Evolutionary conservation across 2,888 invertebrate species (phyloP).

Genomic region (Pristionchus maxplancki): DNA sequence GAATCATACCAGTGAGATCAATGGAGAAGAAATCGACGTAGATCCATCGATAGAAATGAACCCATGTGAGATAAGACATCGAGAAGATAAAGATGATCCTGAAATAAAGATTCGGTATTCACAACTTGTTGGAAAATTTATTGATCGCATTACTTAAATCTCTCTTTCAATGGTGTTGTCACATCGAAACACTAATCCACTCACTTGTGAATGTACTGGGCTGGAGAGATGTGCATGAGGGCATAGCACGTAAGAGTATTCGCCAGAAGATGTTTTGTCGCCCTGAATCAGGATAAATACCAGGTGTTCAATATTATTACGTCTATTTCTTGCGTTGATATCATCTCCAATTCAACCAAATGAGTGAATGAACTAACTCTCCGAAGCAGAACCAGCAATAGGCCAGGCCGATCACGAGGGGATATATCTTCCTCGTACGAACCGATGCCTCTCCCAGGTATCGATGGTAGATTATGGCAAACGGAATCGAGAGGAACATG

Average conservation of each 20-base stretch:
- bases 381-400: conserved; percentile 76
- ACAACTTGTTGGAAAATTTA: too few species aligned
- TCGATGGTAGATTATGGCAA: conserved; percentile 55
- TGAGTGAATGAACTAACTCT: conserved; percentile 56
- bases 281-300: conserved; percentile 57
- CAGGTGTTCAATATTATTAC: not conserved
- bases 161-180: too few species aligned
- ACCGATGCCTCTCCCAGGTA: not conserved
- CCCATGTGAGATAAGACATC: conserved; percentile 89
- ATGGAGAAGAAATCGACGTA: conserved; percentile 90
- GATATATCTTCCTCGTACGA: conserved; percentile 56
- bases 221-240: conserved; percentile 69
- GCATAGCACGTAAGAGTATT: conserved; percentile 69
- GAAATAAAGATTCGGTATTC: too few species aligned
- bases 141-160: too few species aligned
- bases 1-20: conserved; percentile 89
- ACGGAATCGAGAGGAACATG: conserved; percentile 66
- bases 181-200: too few species aligned
- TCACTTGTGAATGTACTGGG: conserved; percentile 69
- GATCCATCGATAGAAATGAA: conserved; percentile 89
- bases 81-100: conserved; percentile 89
- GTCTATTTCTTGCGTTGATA: not conserved
- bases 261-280: conserved; percentile 73
- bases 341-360: not conserved
- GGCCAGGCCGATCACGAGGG: conserved; percentile 68